Evolutionary conservation across 2,113 vertebrate species (phyloP), one percentile per base, ranked within the genome.

Genomic region (Melanocharis versteri): DNA sequence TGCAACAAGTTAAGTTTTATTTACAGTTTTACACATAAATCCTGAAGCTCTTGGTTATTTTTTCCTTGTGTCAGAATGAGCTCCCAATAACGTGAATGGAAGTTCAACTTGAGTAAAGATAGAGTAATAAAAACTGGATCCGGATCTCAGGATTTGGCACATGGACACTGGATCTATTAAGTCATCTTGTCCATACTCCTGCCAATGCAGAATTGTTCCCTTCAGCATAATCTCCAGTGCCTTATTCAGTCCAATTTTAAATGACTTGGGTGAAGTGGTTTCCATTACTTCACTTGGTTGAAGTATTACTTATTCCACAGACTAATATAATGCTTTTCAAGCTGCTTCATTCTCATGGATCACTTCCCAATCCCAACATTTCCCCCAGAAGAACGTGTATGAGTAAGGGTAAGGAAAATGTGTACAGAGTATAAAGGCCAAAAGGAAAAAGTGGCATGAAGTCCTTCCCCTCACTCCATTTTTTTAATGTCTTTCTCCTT

Each of bases 281-380:
- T 97, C 97, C 97, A 97, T 97, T 96, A 97, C 96, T 96, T 97
- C 95, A 97, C 75, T 95, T 92, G 73, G 70, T 96, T 96, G 94
- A 96, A 92, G 96, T 94, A 97, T 97, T 97, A 94, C 94, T 96
- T 96, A 95, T 96, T 97, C 96, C 96, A 97, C 90, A 96, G 93
- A 94, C 96, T 95, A 97, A 95, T 92, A 96, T 96, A 95, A 96
- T 95, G 90, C 88, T 93, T 97, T 96, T 96, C 88, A 96, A 93
- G 80, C 93, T 94, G 83, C 93, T 96, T 96, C 92, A 96, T 95
- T 96, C 86, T 94, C 90, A 94, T 94, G 96, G 96, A 97, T 95
- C 88, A 71, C 90, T 96, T 97, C 96, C 96, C 96, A 97, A 94
- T 92, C 96, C 90, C 90, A 90, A 83, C 92, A 84, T 96, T 95